Evolutionary conservation across 2,888 invertebrate species (phyloP).

Genomic region (Cinara cedri): DNA sequence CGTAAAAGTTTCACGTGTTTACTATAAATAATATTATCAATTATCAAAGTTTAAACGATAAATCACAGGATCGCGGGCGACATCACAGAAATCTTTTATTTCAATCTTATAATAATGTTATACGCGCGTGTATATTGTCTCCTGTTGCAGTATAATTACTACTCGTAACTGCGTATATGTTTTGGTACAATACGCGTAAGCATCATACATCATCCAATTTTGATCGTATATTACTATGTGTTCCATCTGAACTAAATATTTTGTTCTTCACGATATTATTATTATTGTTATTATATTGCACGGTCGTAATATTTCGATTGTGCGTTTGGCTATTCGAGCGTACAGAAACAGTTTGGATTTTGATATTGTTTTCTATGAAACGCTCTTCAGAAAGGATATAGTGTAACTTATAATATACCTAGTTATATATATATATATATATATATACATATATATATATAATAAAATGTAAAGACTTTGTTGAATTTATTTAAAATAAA

Average conservation of each 20-base stretch:
- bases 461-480: too few relatives aligned
- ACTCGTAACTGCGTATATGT: neutral
- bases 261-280: neutral
- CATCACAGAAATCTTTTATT: slow-evolving; percentile 15
- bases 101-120: neutral
- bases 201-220: neutral
- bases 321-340: neutral
- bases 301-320: neutral
- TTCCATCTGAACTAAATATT: neutral
- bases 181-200: neutral
- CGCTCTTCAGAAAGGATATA: too few relatives aligned
- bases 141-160: neutral
- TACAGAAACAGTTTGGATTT: neutral
- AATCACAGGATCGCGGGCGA: neutral
- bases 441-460: too few relatives aligned
- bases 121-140: neutral
- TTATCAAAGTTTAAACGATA: slow-evolving; percentile 13
- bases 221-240: neutral
- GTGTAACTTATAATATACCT: too few relatives aligned
- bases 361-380: too few relatives aligned
- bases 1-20: neutral
- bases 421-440: too few relatives aligned
- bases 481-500: too few relatives aligned
- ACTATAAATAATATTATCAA: slow-evolving; percentile 3
- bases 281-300: neutral